Evolutionary conservation across 2,113 vertebrate species (phyloP).

Genomic region (Sinocyclocheilus rhinocerous): DNA sequence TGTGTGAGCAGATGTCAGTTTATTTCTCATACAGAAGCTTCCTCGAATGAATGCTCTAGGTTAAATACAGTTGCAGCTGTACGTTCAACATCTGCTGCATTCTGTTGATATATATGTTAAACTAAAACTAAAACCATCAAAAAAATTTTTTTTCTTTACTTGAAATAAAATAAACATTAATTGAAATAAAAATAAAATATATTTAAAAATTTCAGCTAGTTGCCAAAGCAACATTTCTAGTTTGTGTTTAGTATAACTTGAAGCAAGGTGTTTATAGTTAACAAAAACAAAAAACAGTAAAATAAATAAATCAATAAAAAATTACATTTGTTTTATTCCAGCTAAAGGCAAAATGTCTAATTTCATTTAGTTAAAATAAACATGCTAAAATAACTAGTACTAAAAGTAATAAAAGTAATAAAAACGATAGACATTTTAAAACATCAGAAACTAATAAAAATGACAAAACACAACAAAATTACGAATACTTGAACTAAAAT

Average conservation of each 20-base stretch:
- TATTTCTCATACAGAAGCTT: background rate
- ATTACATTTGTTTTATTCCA: too few relatives aligned
- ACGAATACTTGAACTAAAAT: background rate
- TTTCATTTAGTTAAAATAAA: too few relatives aligned
- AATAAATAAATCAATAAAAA: too few relatives aligned
- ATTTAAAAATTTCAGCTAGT: background rate
- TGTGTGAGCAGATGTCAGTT: background rate
- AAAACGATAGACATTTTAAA: too few relatives aligned
- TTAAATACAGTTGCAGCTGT: constrained; percentile 5
- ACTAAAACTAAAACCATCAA: background rate
- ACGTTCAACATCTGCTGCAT: constrained; percentile 7
- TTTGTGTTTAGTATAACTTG: background rate
- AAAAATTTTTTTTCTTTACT: background rate
- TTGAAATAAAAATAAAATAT: background rate
- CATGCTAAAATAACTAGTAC: too few relatives aligned
- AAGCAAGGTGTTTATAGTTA: background rate
- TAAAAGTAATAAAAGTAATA: too few relatives aligned
- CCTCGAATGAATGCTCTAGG: background rate
- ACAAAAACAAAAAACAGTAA: background rate
- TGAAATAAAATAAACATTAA: background rate
- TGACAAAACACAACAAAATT: too few relatives aligned
- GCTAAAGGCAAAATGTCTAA: too few relatives aligned
- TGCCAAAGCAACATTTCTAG: background rate
- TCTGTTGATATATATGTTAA: background rate
- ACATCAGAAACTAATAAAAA: too few relatives aligned